These are phyloP conservation scores for Calameuta pallipes DNA, from an alignment of 2,888 invertebrate genomes.

Conservation along the genomic window DNA sequence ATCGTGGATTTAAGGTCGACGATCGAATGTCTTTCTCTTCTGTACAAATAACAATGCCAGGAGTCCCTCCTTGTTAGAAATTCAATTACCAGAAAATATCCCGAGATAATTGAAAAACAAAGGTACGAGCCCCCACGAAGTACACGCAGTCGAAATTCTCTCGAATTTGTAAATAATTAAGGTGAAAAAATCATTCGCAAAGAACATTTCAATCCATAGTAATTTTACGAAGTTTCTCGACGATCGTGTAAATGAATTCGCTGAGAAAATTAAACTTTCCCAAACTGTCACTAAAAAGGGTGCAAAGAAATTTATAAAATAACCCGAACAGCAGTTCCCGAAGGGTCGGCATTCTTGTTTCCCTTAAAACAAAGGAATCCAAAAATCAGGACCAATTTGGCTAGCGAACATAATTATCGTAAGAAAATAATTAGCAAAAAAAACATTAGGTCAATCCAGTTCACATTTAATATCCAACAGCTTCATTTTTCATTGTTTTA, in stretches of 20 bases:
- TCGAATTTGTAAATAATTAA: neutral
- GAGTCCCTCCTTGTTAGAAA: neutral
- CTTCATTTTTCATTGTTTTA: neutral
- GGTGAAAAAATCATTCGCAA: neutral
- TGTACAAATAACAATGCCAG: neutral
- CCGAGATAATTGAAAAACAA: neutral
- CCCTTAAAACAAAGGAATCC: neutral
- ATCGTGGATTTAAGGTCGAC: neutral
- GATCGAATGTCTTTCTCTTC: neutral
- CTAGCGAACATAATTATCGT: neutral
- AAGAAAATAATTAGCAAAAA: neutral
- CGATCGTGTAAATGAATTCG: neutral
- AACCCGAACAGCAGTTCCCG: neutral
- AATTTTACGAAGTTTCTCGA: neutral
- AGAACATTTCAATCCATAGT: neutral
- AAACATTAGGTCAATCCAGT: neutral
- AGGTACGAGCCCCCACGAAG: neutral
- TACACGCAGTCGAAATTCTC: neutral
- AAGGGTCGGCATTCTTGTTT: neutral
- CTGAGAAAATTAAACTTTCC: neutral
- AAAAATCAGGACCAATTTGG: too few species aligned
- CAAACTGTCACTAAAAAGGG: neutral
- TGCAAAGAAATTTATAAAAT: neutral
- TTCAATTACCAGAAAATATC: neutral
- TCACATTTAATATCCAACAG: neutral